Evolutionary conservation across 2,797 vertebrate genomes (phyloP).

Genomic region (Phalanger gymnotis): DNA sequence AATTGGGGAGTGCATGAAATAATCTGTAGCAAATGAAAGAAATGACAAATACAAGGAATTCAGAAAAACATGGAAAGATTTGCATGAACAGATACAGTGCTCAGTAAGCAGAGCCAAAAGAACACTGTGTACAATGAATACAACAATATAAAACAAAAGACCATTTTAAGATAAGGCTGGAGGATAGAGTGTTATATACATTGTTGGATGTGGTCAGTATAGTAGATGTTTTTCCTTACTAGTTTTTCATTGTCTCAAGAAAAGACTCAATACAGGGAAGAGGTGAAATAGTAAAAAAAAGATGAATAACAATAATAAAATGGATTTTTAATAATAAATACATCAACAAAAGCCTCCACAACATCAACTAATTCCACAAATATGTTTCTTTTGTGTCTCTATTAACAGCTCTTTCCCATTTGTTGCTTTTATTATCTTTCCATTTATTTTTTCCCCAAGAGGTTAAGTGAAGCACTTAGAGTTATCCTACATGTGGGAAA

Average conservation of each 20-base stretch:
- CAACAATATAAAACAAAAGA: not conserved
- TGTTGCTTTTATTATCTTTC: constrained; percentile 21
- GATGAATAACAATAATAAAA: not conserved
- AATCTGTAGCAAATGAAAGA: not conserved
- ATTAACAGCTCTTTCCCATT: not conserved
- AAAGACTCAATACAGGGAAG: not conserved
- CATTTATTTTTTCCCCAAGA: constrained; percentile 42
- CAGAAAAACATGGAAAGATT: not conserved
- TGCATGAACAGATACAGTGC: not conserved
- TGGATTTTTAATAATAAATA: not conserved
- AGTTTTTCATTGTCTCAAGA: not conserved
- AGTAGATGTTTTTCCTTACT: not conserved
- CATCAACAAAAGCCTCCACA: not conserved
- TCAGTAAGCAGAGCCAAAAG: not conserved
- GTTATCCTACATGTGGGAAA: constrained; percentile 14
- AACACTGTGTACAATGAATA: not conserved
- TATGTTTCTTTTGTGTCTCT: constrained; percentile 10
- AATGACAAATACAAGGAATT: not conserved
- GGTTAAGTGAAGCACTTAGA: constrained; percentile 18
- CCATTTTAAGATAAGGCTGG: not conserved
- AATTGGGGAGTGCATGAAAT: not conserved
- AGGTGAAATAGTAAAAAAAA: not conserved
- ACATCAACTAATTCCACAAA: not conserved
- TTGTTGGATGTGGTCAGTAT: not conserved
- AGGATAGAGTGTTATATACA: not conserved